Base-by-base conservation (phyloP, 2,797 vertebrate species). In the Hippocampus kuda region DNA sequence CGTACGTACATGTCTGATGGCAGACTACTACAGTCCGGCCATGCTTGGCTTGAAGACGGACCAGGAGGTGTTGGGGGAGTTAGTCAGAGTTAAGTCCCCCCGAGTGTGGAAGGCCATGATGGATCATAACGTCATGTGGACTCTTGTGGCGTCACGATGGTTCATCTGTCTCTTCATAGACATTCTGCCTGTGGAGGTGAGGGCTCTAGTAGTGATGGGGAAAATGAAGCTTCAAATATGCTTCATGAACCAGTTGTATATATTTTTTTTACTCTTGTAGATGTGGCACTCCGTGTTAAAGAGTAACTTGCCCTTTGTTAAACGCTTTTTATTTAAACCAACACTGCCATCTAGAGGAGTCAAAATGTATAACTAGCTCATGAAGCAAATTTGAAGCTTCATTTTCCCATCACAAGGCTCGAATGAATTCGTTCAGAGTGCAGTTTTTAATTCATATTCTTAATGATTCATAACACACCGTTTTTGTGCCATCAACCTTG, bases 81-180 rank as follows among this genome's bases (percentile, higher is more conserved):
- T 99, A 74, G 94, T 99, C 70, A 94, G 88, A 79, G 74, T 88
- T 56, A 98, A 96, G 87, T 71, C 90, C 63, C 96, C 95, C 0
- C 83, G 84, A 0, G 94, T 98, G 56, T 95, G 93, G 72, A 90
- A 93, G 76, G 84, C 91, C 77, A 94, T 99, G 93, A 86, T 89
- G 22, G 87, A 89, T 30, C 92, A 98, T 0, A 92, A 91, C 0
- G 91, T 95, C 64, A 93, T 92, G 88, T 99, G 96, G 96, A 94
- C 94, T 16, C 86, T 99, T 20, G 89, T 98, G 77, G 95, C 94
- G 49, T 98, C 96, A 1, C 92, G 94, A 13, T 99, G 97, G 97
- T 98, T 99, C 85, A 94, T 99, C 81, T 99, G 96, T 83, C 91
- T 98, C 74, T 99, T 93, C 62, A 94, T 98, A 68, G 97, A 99